Evolutionary conservation across 1,140 invertebrate species (phyloP).

Genomic region (Dinothrombium tinctorium): DNA sequence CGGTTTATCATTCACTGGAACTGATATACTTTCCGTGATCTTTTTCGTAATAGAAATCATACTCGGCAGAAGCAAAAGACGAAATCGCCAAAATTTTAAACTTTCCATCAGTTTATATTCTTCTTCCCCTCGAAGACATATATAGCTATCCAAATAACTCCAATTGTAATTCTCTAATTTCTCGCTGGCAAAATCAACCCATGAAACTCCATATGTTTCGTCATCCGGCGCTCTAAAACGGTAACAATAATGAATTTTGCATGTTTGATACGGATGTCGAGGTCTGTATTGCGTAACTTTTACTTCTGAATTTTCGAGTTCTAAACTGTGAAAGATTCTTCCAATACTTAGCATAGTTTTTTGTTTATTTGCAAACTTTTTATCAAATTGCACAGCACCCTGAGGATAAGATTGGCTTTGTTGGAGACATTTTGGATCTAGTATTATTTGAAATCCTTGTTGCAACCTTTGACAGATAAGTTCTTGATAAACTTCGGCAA

Average conservation of each 20-base stretch:
- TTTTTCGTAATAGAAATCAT: conserved; percentile 22
- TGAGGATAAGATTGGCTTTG: neutral
- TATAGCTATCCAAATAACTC: conserved; percentile 93
- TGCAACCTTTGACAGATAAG: conserved; percentile 71
- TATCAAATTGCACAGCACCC: neutral
- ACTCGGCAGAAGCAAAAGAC: conserved; percentile 56
- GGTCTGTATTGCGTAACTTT: conserved; percentile 77
- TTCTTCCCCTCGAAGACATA: conserved; percentile 69
- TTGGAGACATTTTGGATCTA: conserved; percentile 24
- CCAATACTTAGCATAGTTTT: conserved; percentile 55
- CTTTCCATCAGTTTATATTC: conserved; percentile 26
- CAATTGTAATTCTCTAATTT: conserved; percentile 89
- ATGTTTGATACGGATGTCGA: conserved; percentile 71
- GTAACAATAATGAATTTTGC: conserved; percentile 58
- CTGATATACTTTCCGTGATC: conserved; percentile 30
- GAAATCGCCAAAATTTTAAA: conserved; percentile 81
- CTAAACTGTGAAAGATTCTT: conserved; percentile 75
- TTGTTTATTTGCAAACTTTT: neutral
- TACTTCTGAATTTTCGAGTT: conserved; percentile 58
- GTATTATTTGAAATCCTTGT: conserved; percentile 70
- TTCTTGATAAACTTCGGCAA: conserved; percentile 65
- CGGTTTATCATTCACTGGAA: neutral
- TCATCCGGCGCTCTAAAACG: conserved; percentile 80
- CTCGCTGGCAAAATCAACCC: conserved; percentile 76
- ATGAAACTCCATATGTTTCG: conserved; percentile 76